Base-by-base conservation (phyloP, 2,113 vertebrate species). In the Vanacampus margaritifer region DNA sequence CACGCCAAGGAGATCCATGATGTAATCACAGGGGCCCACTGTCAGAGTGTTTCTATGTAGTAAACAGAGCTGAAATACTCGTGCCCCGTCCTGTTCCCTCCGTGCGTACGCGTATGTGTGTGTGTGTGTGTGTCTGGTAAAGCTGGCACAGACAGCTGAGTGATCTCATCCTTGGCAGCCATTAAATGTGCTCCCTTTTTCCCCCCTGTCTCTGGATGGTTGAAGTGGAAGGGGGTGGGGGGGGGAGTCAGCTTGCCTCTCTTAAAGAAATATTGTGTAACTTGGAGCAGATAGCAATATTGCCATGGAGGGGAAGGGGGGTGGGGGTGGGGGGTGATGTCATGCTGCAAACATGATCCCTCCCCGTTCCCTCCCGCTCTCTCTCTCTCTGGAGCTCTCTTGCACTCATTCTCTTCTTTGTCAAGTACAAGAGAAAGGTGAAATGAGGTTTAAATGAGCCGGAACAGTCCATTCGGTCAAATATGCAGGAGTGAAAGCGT, bases 131-230 rank as follows among this genome's bases (percentile, higher is more conserved):
- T 73, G 79, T 81, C 76, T 80, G 80, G 81, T 90, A 84, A 88
- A 91, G 79, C 84, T 94, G 92, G 93, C 93, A 86, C 85, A 89
- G 84, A 76, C 82, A 80, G 87, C 28, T 79, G 85, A 74, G 75
- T 95, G 94, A 96, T 92, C 91, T 96, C 93, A 95, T 94, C 89
- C 80, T 93, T 95, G 94, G 95, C 95, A 93, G 79, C 63, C 60
- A 68, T 75, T 86, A 87, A 90, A 92, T 91, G 90, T 88, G 67
- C 79, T 82, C 80, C 73, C 65, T 75, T 75, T 75, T 24, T 24
- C 37, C 32, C 19, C 58, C 23, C 37, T 78, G 24, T 43, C 36
- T 62, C 65, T 82, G 78, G 87, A 81, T 85, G 78, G 75, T 72
- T 77, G 69, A 79, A 59, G 67, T 70, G 76, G 72, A 59, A 72